Base-by-base conservation (phyloP, 2,888 invertebrate species). In the Lapara coniferarum region DNA sequence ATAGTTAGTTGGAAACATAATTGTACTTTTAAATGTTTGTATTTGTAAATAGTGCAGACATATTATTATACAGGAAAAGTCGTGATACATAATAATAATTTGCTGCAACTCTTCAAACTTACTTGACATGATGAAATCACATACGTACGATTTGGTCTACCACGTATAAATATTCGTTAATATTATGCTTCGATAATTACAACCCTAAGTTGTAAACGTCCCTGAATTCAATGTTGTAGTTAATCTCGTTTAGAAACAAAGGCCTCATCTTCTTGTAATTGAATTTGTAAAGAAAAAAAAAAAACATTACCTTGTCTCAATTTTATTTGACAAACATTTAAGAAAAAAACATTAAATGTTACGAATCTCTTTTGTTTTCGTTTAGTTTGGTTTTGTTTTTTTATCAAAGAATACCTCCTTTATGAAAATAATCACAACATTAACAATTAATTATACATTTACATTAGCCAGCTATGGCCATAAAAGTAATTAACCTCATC, bases 171-270 rank as follows among this genome's bases (percentile, higher is more conserved):
- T 37, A 37, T 5, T 37, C 4, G 37, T 37, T 37, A 37, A 49
- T 13, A 49, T 49, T 46, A 63, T 49, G 49, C 12, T 63, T 19
- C 46, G 13, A 58, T 37, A 37, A 46, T 63, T 13, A 63, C 49
- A 49, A 19, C 19, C 37, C 13, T 49, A 49, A 46, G 49, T 63
- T 63, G 63, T 63, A 49, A 46, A 71, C 74, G 78, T 78, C 79
- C 80, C 78, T 81, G 76, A 78, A 82, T 76, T 83, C 84, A 80
- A 81, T 81, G 75, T 76, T 72, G 12, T 13, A 63, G 13, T 72
- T 73, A 63, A 63, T 63, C 63, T 63, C 49, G 63, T 63, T 63
- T 63, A 63, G 49, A 49, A 63, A 63, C 63, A 63, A 63, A 19
- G 19, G 63, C 19, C 63, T 63, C 49, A 63, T 63, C 63, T 63